Conservation (phyloP, 2,113 vertebrate species). For the Nesogale talazaci region DNA sequence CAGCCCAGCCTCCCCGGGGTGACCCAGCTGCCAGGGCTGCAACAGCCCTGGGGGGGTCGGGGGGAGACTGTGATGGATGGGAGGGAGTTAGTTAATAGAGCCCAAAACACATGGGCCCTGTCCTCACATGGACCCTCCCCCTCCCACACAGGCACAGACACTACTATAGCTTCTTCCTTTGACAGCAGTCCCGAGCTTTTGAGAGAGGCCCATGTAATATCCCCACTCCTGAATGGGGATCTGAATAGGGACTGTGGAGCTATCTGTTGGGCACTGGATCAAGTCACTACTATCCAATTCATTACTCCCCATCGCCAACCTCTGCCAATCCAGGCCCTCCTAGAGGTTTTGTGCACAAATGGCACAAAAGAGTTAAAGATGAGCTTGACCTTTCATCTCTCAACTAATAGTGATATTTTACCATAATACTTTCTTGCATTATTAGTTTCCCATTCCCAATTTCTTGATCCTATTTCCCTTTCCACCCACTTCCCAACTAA, state of each 20-base stretch:
- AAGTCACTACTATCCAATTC: neutral
- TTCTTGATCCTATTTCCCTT: neutral
- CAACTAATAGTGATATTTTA: neutral
- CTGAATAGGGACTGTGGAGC: neutral
- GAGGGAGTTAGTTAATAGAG: conserved; percentile 82
- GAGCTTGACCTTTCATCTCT: neutral
- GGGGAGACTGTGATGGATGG: conserved; percentile 80
- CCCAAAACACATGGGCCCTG: conserved; percentile 82
- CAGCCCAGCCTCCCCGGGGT: conserved; percentile 78
- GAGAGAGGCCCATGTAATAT: conserved; percentile 15
- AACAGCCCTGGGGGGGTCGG: conserved; percentile 47
- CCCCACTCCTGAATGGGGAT: neutral
- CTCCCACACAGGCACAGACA: neutral
- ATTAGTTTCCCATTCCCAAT: neutral
- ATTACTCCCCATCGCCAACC: neutral
- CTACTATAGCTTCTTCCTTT: conserved; percentile 5
- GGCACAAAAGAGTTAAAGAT: neutral
- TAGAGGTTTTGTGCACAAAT: neutral
- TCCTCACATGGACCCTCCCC: conserved; percentile 58
- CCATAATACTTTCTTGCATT: neutral
- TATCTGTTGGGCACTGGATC: neutral
- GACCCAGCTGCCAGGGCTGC: conserved; percentile 87
- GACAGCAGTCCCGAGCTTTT: conserved; percentile 44
- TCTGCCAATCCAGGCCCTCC: neutral
- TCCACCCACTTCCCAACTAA: neutral